Conservation (phyloP, 2,113 vertebrate genomes). For the Brachypodius melanocephalos region DNA sequence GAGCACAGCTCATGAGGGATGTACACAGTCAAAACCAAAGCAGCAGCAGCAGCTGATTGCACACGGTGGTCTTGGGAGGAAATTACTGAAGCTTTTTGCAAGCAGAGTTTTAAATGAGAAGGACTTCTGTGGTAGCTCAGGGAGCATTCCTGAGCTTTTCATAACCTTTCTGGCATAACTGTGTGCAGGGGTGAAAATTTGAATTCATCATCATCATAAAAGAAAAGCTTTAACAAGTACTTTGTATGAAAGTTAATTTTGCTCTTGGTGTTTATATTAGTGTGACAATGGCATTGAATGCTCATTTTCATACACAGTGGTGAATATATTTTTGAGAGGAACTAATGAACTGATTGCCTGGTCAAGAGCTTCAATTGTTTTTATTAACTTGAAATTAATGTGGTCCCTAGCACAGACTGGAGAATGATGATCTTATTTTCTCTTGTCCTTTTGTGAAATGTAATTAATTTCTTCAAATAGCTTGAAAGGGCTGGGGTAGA, state of each 20-base stretch:
- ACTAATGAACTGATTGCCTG: background rate
- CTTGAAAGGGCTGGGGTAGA: background rate
- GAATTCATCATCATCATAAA: background rate
- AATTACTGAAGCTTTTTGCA: background rate
- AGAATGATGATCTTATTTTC: background rate
- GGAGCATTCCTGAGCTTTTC: background rate
- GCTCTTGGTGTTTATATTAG: background rate
- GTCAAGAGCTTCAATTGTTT: background rate
- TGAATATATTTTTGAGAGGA: background rate
- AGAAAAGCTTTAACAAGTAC: background rate
- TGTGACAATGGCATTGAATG: background rate
- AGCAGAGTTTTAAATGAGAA: background rate
- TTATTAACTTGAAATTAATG: constrained; percentile 14
- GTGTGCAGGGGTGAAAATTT: background rate
- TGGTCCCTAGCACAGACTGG: background rate
- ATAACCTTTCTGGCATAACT: background rate
- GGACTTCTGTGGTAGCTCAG: background rate
- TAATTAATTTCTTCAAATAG: constrained; percentile 10
- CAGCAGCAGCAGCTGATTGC: background rate
- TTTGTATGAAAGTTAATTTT: background rate
- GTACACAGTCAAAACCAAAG: background rate
- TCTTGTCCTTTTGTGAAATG: background rate
- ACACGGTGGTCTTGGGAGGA: rapidly evolving
- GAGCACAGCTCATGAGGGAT: background rate
- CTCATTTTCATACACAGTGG: background rate